phyloP scores from a whole-genome alignment of 2,888 invertebrate species.

The Agriopis leucophaearia region DNA sequence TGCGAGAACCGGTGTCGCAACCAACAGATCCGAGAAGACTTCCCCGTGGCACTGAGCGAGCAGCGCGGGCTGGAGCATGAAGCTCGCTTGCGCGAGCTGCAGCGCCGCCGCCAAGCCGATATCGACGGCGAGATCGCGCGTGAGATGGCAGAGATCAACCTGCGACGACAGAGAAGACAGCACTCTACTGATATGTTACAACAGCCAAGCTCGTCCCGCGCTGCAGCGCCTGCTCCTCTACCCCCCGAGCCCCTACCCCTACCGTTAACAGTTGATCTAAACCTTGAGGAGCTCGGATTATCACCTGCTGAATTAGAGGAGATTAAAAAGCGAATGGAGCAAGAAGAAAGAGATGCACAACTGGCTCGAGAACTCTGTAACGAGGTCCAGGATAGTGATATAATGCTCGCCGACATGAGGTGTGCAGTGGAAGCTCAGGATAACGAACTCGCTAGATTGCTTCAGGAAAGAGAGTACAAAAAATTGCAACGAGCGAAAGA shows the following conservation, averaged over 20 bases:
- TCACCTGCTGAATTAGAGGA: slow-evolving; percentile 76
- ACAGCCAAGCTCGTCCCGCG: slow-evolving; percentile 73
- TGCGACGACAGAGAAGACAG: slow-evolving; percentile 72
- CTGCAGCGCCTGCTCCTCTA: slow-evolving; percentile 53
- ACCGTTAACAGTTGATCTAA: slow-evolving; percentile 52
- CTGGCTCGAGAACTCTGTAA: slow-evolving; percentile 75
- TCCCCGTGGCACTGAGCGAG: slow-evolving; percentile 78
- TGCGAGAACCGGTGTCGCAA: slow-evolving; percentile 81
- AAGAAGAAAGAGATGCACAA: slow-evolving; percentile 78
- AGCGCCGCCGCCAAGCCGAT: slow-evolving; percentile 77
- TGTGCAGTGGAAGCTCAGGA: slow-evolving; percentile 83
- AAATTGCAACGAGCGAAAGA: slow-evolving; percentile 81
- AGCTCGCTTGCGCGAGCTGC: slow-evolving; percentile 67
- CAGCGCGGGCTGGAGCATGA: slow-evolving; percentile 79
- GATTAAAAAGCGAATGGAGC: slow-evolving; percentile 73
- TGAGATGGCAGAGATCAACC: slow-evolving; percentile 81
- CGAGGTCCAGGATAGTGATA: slow-evolving; percentile 72
- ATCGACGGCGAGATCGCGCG: slow-evolving; percentile 80
- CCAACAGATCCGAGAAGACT: slow-evolving; percentile 82
- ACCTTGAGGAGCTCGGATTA: slow-evolving; percentile 75
- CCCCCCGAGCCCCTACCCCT: slow-evolving; percentile 43
- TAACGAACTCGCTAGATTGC: slow-evolving; percentile 74
- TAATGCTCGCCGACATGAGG: slow-evolving; percentile 76
- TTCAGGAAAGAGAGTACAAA: slow-evolving; percentile 81
- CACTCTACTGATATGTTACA: slow-evolving; percentile 62